phyloP scores from a whole-genome alignment of 2,113 vertebrate genomes.

The Pongo abelii region DNA sequence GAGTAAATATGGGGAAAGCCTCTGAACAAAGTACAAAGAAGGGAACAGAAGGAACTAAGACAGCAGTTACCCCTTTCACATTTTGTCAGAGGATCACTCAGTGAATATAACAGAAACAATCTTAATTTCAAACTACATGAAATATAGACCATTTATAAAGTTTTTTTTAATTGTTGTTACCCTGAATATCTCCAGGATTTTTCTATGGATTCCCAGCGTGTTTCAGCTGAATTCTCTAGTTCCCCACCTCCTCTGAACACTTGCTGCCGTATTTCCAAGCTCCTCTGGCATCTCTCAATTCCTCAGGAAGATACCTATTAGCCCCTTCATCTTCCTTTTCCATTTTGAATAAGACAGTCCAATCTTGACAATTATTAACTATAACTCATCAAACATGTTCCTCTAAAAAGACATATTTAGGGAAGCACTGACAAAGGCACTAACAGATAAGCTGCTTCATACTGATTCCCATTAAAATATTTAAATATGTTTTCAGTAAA shows the following conservation, averaged over 20 bases:
- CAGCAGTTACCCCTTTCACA: neutral
- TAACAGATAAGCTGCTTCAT: neutral
- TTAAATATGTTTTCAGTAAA: constrained; percentile 45
- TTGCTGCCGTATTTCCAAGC: constrained; percentile 60
- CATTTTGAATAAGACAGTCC: constrained; percentile 71
- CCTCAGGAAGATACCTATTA: constrained; percentile 44
- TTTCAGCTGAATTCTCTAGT: constrained; percentile 41
- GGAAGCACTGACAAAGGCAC: neutral
- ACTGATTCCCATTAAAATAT: constrained; percentile 14
- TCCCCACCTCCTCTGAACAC: constrained; percentile 16
- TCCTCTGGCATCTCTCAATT: constrained; percentile 63
- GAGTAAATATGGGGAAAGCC: accelerated
- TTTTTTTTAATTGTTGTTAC: neutral
- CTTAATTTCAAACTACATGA: neutral
- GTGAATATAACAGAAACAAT: neutral
- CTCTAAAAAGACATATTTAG: neutral
- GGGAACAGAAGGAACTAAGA: neutral
- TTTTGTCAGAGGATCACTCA: neutral
- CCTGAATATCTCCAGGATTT: constrained; percentile 54
- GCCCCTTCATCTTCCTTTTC: constrained; percentile 70
- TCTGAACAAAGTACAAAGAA: neutral
- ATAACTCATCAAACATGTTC: constrained; percentile 49
- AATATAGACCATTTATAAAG: neutral
- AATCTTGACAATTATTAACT: constrained; percentile 75
- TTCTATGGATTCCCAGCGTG: constrained; percentile 57